Evolutionary conservation across 2,888 invertebrate species (phyloP), one percentile per base, ranked within the genome.

Genomic region (Philereme vetulata): DNA sequence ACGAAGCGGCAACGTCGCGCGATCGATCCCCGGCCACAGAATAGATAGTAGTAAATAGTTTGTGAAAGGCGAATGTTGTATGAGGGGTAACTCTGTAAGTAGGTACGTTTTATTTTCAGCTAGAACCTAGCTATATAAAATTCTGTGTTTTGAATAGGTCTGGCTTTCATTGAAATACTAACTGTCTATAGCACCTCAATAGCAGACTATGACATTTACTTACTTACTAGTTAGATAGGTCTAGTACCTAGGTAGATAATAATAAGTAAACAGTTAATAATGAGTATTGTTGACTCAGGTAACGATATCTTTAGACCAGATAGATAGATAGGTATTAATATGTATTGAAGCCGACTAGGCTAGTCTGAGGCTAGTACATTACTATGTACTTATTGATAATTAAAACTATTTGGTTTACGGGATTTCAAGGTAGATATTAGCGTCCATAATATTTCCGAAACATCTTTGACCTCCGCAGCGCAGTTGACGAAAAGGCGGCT

Each of bases 1-100:
- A 78, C 85, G 76, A 80, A 81, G 75, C 80, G 90, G 90, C 90
- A 90, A 90, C 90, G 83, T 80, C 86, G 90, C 90, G 53, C 78
- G 73, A 90, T 90, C 88, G 90, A 90, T 88, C 83, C 72, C 35
- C 59, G 36, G 70, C 66, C 66, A 63, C 62, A 63, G 62, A 3
- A 5, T 46, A 51, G 5, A 1, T n/a, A 21, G 42, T 7, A 59
- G 56, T 58, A 4, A 40, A n/a, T 8, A 38, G 51, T 42, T 52
- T 40, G 62, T 63, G 61, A 61, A 61, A 64, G 59, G 58, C 49
- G 50, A 67, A 63, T 67, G 66, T 58, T 21, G 49, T n/a, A 21
- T 7, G 44, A 35, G 50, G 35, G 40, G 5, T 44, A 9, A 9
- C 45, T 59, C 21, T 21, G 21, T 21, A 21, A 21, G 21, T 21